phyloP scores from a whole-genome alignment of 1,140 invertebrate species.

The Drosophila arizonae region DNA sequence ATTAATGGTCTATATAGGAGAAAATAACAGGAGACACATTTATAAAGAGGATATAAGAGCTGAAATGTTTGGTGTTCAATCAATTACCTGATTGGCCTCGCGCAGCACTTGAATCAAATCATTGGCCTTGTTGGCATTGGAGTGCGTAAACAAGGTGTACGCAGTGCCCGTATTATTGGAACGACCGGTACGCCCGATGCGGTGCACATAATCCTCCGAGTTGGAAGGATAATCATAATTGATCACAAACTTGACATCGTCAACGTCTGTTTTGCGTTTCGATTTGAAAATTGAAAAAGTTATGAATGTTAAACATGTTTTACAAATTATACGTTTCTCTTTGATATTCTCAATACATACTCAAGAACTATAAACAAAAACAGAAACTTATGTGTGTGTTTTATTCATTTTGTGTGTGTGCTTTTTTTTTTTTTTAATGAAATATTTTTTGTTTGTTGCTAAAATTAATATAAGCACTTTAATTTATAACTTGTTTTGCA shows the following conservation, averaged over 20 bases:
- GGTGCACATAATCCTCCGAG: slow-evolving; percentile 99
- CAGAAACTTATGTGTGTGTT: slow-evolving; percentile 72
- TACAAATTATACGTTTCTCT: slow-evolving; percentile 35
- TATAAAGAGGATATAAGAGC: neutral
- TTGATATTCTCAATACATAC: slow-evolving; percentile 53
- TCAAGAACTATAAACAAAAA: slow-evolving; percentile 76
- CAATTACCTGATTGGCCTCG: slow-evolving; percentile 96
- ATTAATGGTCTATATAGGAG: slow-evolving; percentile 84
- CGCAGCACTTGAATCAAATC: slow-evolving; percentile 96
- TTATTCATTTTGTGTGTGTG: slow-evolving; percentile 51
- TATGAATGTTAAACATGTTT: slow-evolving; percentile 61
- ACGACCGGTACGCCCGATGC: slow-evolving; percentile 98
- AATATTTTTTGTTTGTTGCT: slow-evolving; percentile 30
- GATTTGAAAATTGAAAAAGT: slow-evolving; percentile 78
- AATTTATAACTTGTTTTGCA: slow-evolving; percentile 43
- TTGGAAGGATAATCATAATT: slow-evolving; percentile 99
- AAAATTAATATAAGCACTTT: slow-evolving; percentile 64
- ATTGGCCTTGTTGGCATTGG: slow-evolving; percentile 95
- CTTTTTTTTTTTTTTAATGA: slow-evolving; percentile 9
- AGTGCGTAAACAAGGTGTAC: slow-evolving; percentile 98
- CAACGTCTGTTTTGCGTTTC: slow-evolving; percentile 91
- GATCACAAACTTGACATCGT: slow-evolving; percentile 99
- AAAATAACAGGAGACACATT: neutral
- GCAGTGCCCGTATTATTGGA: slow-evolving; percentile 97
- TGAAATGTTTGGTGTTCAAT: neutral